These are phyloP conservation scores for Apodemia hepburni DNA, from an alignment of 2,888 invertebrate species.

Conservation along the genomic window DNA sequence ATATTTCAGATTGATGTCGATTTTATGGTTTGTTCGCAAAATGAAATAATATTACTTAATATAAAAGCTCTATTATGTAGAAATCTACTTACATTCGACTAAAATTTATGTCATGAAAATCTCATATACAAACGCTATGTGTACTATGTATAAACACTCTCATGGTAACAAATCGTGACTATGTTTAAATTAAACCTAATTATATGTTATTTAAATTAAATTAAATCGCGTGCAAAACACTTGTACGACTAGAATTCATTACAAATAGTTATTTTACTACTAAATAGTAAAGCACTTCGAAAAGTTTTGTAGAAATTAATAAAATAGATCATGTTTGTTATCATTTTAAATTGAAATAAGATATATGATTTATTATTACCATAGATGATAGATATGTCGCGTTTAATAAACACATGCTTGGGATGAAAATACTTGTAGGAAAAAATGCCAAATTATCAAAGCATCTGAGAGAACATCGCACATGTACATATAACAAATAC, in stretches of 20 bases:
- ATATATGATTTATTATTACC: conserved; percentile 5
- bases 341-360: not conserved
- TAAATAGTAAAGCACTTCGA: conserved; percentile 80
- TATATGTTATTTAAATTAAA: conserved; percentile 22
- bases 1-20: conserved; percentile 24
- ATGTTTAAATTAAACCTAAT: conserved; percentile 15
- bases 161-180: conserved; percentile 62
- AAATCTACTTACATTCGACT: conserved; percentile 53
- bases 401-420: not conserved
- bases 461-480: no score
- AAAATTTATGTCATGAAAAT: conserved; percentile 61
- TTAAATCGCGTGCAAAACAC: conserved; percentile 64
- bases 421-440: no score
- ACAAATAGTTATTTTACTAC: conserved; percentile 72
- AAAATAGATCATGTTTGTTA: conserved; percentile 15
- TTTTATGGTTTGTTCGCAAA: conserved; percentile 28
- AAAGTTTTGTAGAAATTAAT: conserved; percentile 62
- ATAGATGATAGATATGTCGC: conserved; percentile 6
- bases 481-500: no score
- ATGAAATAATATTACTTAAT: conserved; percentile 33
- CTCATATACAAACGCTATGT: conserved; percentile 71
- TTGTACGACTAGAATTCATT: conserved; percentile 68
- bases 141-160: conserved; percentile 59
- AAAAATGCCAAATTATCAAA: no score
- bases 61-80: conserved; percentile 40